A percentile compares a stretch with the other conserved stretches of the same genome.
These are phyloP conservation scores for Ammodytes marinus DNA, from an alignment of 2,113 vertebrate genomes.

Conservation along the genomic window DNA sequence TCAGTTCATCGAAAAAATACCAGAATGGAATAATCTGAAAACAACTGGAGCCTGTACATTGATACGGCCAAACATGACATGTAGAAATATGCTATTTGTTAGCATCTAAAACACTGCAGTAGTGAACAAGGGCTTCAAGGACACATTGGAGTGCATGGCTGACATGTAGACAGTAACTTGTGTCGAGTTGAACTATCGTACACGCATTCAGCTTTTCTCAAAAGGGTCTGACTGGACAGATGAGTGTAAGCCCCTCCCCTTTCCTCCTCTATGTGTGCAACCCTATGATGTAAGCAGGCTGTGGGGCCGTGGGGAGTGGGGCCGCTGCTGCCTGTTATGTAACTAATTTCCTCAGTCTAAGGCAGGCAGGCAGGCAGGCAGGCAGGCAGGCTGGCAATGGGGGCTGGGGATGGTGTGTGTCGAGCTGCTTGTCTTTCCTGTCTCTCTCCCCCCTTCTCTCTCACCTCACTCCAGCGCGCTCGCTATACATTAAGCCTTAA, in stretches of 20 bases:
- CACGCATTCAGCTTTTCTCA: background rate
- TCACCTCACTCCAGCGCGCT: background rate
- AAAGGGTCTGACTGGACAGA: background rate
- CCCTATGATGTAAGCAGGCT: conserved; percentile 48
- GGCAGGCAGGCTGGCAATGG: background rate
- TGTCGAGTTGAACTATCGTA: background rate
- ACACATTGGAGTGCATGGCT: background rate
- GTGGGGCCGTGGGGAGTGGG: conserved; percentile 44
- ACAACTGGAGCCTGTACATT: too few relatives aligned
- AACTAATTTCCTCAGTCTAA: conserved; percentile 59
- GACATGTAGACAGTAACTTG: background rate
- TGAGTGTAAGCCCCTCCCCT: conserved; percentile 2
- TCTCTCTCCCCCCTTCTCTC: conserved; percentile 3
- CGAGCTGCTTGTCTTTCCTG: conserved; percentile 25
- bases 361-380: background rate
- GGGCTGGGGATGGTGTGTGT: too few relatives aligned
- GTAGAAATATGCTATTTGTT: too few relatives aligned
- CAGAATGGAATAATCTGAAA: too few relatives aligned
- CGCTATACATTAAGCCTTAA: conserved; percentile 58
- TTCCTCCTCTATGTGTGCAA: conserved; percentile 17
- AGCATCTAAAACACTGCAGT: background rate
- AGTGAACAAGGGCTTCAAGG: background rate
- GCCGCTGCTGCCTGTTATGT: conserved; percentile 59
- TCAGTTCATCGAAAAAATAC: too few relatives aligned
- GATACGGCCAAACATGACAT: too few relatives aligned